Conservation (phyloP, 2,888 invertebrate species). For the Lasioglossum villosulum region DNA sequence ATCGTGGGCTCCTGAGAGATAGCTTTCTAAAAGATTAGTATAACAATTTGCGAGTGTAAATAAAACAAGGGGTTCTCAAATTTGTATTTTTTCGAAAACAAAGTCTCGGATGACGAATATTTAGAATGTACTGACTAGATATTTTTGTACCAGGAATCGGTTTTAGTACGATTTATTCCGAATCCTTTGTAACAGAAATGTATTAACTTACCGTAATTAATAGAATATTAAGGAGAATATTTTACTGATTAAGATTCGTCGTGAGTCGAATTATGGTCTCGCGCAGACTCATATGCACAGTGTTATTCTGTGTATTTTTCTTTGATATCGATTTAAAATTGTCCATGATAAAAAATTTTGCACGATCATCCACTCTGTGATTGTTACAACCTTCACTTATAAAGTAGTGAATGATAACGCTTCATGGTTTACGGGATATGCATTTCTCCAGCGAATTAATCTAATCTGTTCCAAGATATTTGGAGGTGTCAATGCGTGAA, state of each 20-base stretch:
- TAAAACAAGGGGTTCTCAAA: neutral
- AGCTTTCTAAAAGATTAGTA: neutral
- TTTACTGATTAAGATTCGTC: neutral
- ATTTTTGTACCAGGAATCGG: neutral
- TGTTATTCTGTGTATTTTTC: neutral
- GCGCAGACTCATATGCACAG: neutral
- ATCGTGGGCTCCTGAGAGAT: neutral
- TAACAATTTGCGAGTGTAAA: neutral
- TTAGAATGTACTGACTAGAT: neutral
- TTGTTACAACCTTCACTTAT: neutral
- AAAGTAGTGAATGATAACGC: neutral
- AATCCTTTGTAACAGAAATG: constrained; percentile 10
- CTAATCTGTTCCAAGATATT: constrained; percentile 43
- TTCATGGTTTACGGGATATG: neutral
- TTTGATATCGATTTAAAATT: neutral
- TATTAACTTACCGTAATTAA: constrained; percentile 42
- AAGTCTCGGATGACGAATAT: neutral
- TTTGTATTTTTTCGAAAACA: neutral
- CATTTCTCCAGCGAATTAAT: constrained; percentile 18
- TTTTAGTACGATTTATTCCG: neutral
- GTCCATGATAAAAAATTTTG: neutral
- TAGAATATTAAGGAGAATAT: neutral
- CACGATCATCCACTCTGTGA: neutral
- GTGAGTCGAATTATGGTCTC: neutral
- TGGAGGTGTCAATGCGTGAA: constrained; percentile 17